phyloP scores from a whole-genome alignment of 2,113 vertebrate genomes.

The Lophotis ruficrista region DNA sequence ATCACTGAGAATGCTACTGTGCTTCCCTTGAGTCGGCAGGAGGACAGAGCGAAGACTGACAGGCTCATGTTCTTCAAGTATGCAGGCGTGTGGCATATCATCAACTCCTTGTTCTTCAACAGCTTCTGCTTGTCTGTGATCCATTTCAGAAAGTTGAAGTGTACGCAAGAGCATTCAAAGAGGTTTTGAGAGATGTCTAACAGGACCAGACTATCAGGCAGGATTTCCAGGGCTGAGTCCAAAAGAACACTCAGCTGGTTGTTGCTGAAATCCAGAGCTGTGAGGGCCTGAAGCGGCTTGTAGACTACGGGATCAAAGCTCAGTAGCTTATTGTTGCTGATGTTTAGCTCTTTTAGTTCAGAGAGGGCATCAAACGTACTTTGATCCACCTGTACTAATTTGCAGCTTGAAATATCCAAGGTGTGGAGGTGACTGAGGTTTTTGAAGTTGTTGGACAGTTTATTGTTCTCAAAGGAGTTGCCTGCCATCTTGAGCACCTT shows the following conservation, averaged over 20 bases:
- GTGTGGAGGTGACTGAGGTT: slow-evolving; percentile 65
- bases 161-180: slow-evolving; percentile 72
- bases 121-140: slow-evolving; percentile 37
- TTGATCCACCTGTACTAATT: slow-evolving; percentile 55
- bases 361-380: slow-evolving; percentile 62
- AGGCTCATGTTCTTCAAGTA: background rate
- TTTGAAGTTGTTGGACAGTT: slow-evolving; percentile 62
- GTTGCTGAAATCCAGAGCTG: slow-evolving; percentile 68
- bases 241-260: slow-evolving; percentile 67
- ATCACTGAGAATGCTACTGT: background rate
- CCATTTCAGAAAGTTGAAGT: slow-evolving; percentile 75
- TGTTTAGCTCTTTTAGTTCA: slow-evolving; percentile 67
- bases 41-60: slow-evolving; percentile 39
- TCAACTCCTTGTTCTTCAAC: slow-evolving; percentile 35
- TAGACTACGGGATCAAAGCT: slow-evolving; percentile 57
- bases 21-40: slow-evolving; percentile 25
- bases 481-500: slow-evolving; percentile 77
- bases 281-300: slow-evolving; percentile 48
- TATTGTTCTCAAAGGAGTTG: slow-evolving; percentile 70
- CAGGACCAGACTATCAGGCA: slow-evolving; percentile 49
- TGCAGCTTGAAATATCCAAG: slow-evolving; percentile 78
- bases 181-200: slow-evolving; percentile 74
- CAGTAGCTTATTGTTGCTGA: slow-evolving; percentile 78
- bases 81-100: slow-evolving; percentile 59
- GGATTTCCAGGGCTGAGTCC: slow-evolving; percentile 21